Conservation (phyloP, 2,888 invertebrate genomes). For the Falcaria lacertinaria region DNA sequence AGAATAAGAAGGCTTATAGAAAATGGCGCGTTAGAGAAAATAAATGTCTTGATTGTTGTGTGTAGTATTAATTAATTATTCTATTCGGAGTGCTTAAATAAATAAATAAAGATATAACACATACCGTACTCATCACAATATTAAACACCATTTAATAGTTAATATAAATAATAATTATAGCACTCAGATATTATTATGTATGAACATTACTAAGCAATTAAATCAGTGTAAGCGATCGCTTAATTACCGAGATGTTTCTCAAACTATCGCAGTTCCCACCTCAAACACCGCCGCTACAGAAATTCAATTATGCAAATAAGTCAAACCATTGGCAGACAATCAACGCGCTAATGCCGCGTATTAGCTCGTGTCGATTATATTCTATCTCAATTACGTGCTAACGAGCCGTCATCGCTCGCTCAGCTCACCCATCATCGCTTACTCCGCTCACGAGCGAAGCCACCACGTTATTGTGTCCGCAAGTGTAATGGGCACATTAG, state of each 20-base stretch:
- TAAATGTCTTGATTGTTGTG: too few species aligned
- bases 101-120: too few species aligned
- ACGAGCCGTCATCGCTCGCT: constrained; percentile 12
- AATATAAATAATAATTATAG: too few species aligned
- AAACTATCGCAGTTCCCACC: constrained; percentile 1
- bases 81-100: too few species aligned
- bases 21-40: too few species aligned
- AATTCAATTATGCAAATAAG: constrained; percentile 3
- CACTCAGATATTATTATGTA: too few species aligned
- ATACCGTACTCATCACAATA: too few species aligned
- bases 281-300: constrained; percentile 8
- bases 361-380: constrained; percentile 24
- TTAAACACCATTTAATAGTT: too few species aligned
- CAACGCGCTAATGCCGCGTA: constrained; percentile 19
- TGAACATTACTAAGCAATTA: not conserved
- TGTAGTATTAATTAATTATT: too few species aligned
- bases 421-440: not conserved
- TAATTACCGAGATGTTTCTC: not conserved
- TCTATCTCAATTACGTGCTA: constrained; percentile 25
- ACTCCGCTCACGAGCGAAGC: not conserved
- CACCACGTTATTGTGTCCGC: constrained; percentile 21
- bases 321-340: constrained; percentile 8
- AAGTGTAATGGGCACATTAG: constrained; percentile 16
- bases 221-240: not conserved
- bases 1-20: too few species aligned